phyloP scores from a whole-genome alignment of 2,888 invertebrate species.

The Rhaphigaster nebulosa region DNA sequence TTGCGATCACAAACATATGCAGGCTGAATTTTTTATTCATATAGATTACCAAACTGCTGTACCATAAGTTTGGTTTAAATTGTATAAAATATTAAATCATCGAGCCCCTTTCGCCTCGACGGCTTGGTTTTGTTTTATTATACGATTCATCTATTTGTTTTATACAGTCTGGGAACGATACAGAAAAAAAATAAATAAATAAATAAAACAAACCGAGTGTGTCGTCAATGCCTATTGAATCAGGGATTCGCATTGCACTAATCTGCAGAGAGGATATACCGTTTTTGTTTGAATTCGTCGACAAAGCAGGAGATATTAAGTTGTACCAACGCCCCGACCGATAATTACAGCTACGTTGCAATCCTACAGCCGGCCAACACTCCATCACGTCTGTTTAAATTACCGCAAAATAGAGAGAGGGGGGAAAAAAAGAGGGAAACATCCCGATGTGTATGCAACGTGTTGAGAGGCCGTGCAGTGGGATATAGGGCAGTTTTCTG shows the following conservation, averaged over 20 bases:
- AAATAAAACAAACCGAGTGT: not conserved
- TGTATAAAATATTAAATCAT: not conserved
- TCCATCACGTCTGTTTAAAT: conserved; percentile 35
- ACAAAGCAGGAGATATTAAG: conserved; percentile 9
- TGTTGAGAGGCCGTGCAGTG: not conserved
- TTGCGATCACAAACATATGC: too few relatives aligned
- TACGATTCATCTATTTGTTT: not conserved
- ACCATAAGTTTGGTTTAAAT: not conserved
- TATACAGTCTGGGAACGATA: not conserved
- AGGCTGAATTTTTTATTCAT: too few relatives aligned
- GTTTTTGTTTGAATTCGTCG: not conserved
- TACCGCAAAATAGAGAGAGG: not conserved
- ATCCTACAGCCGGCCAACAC: too few relatives aligned
- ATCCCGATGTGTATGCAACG: conserved; percentile 32
- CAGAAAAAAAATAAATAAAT: not conserved
- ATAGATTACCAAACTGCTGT: too few relatives aligned
- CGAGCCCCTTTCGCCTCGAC: not conserved
- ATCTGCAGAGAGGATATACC: not conserved
- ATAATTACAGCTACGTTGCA: conserved; percentile 4
- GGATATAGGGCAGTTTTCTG: not conserved
- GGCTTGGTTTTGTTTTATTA: not conserved
- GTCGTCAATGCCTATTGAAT: not conserved
- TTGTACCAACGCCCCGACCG: not conserved
- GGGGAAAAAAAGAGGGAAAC: conserved; percentile 9
- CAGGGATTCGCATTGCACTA: not conserved